These are phyloP conservation scores for Gallirallus australis DNA, from an alignment of 2,797 vertebrate genomes.

Conservation along the genomic window DNA sequence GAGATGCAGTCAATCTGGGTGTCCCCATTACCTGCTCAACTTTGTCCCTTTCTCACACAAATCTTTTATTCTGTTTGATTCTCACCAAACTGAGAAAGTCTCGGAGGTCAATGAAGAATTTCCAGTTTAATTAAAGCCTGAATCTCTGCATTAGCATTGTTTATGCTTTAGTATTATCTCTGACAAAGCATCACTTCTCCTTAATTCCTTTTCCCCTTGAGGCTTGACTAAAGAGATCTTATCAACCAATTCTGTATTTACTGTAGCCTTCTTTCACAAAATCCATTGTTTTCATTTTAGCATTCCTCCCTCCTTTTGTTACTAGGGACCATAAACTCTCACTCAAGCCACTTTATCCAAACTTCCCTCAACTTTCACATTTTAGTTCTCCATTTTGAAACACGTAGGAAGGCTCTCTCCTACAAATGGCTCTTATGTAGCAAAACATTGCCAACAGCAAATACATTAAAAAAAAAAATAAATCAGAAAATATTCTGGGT, in stretches of 20 bases:
- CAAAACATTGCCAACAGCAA: neutral
- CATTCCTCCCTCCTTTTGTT: constrained; percentile 45
- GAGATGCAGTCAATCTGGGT: neutral
- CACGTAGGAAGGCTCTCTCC: neutral
- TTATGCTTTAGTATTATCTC: constrained; percentile 46
- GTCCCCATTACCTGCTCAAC: neutral
- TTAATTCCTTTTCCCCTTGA: constrained; percentile 41
- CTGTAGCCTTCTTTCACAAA: constrained; percentile 18
- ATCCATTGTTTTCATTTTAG: constrained; percentile 22
- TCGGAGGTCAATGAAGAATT: constrained; percentile 44
- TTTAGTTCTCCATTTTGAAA: neutral
- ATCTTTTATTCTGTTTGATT: neutral
- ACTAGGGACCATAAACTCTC: constrained; percentile 1
- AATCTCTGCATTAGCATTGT: constrained; percentile 50
- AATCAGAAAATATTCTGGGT: neutral
- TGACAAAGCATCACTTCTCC: constrained; percentile 54
- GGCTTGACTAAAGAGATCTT: constrained; percentile 55
- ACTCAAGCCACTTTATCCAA: neutral
- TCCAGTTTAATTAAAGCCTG: constrained; percentile 50
- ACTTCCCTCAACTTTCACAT: neutral
- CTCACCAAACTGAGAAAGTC: neutral
- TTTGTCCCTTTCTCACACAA: constrained; percentile 25
- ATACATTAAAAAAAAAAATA: neutral
- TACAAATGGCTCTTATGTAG: neutral
- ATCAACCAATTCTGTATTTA: constrained; percentile 42